Evolutionary conservation across 2,888 invertebrate genomes (phyloP), one percentile per base, ranked within the genome.

Genomic region (Cheilosia vernalis): DNA sequence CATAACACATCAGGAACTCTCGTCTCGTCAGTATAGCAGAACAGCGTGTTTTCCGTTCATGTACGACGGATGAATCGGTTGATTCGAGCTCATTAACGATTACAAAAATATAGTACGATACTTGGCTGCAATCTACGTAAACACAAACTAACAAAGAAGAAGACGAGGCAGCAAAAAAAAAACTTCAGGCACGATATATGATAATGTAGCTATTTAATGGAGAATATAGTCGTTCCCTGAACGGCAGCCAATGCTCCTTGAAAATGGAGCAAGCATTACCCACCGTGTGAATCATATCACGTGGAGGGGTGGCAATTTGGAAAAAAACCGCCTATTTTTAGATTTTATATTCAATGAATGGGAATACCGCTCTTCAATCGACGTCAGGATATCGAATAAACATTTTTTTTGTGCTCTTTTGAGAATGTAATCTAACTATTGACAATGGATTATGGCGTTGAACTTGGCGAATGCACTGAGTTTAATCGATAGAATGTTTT

Each of bases 1-100:
- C 37, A 27, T 13, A 30, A 44, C 21, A 56, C 47, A 27, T 27
- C 27, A 53, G 51, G 24, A 58, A 33, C n/a, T 42, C 42, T 37
- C 4, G 53, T 56, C 15, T 30, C 21, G 42, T 33, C 37, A 42
- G 17, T 33, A 53, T 33, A 58, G 49, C 44, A 76, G 13, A 27
- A n/a, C 33, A 67, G 21, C 44, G 49, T 63, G 30, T 33, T 49
- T 66, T 61, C 30, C 47, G 58, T n/a, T 53, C 17, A 77, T 70
- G 64, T 60, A 60, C 64, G 70, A 77, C 60, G 66, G 60, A 82
- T 64, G 53, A 77, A 77, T 82, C 77, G 70, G 56, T 77, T 82
- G 77, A 82, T 82, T 66, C 60, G n/a, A 72, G 77, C 77, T 77
- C 64, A 77, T 77, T 82, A 77, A 64, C 40, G 30, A 82, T 70